Base-by-base conservation (phyloP, 1,140 invertebrate genomes). In the Ceratina calcarata region DNA sequence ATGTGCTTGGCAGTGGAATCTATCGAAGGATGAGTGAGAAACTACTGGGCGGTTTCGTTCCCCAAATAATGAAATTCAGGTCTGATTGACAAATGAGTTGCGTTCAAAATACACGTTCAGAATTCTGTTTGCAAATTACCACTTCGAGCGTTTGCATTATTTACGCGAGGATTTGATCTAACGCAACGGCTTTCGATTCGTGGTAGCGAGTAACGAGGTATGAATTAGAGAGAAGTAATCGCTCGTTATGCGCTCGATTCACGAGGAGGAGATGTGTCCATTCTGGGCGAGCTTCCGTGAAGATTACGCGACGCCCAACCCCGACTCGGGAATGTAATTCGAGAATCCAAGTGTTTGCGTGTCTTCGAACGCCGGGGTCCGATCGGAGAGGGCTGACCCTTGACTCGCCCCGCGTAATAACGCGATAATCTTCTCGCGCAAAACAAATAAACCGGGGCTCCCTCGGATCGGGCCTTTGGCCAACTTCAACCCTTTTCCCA, bases 361-460 rank as follows among this genome's bases (percentile, higher is more conserved):
- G 85, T 73, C 82, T 86, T 76, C 32, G 72, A 77, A 32, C 13
- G 55, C 4, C n/a, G 12, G 67, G 81, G 67, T 65, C 66, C 62
- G 66, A 65, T 65, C 32, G 18, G 45, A 71, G 67, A 69, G 67
- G 16, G 37, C 37, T 20, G 77, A 87, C 85, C 87, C 87, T 89
- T 86, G 87, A 89, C 85, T 88, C 79, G 84, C 49, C 69, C 74
- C 71, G 80, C 85, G 86, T 88, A 90, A 90, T 90, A 89, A 90
- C 87, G 85, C 85, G 86, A 89, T 90, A 90, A 90, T 90, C 89
- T 89, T 86, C 83, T 88, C 84, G 89, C 83, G 87, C 79, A 88
- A 89, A 90, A 90, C 89, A 90, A 90, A 90, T 89, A 90, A 85
- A 45, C 37, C 81, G 65, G 72, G 79, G 81, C 49, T 57, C 49